A percentile compares a stretch with the other conserved stretches of the same genome.
phyloP scores from a whole-genome alignment of 2,888 invertebrate genomes.

The Cataglyphis cursor region DNA sequence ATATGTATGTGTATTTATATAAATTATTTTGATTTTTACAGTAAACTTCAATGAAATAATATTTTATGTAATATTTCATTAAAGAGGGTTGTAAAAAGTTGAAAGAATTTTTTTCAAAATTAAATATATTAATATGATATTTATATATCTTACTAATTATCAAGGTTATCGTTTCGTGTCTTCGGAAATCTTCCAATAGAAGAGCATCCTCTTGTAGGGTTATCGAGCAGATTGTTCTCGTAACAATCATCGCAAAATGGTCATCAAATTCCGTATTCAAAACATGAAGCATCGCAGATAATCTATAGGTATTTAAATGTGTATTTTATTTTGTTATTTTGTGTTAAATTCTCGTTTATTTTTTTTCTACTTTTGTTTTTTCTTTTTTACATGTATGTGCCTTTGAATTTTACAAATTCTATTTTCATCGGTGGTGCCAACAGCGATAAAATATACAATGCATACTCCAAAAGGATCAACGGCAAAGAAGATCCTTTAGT shows the following conservation, averaged over 20 bases:
- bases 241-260: slow-evolving; percentile 63
- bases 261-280: slow-evolving; percentile 70
- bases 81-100: not conserved
- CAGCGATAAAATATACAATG: slow-evolving; percentile 75
- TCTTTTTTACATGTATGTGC: slow-evolving; percentile 77
- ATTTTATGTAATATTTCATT: slow-evolving; percentile 5
- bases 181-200: slow-evolving; percentile 70
- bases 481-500: not conserved
- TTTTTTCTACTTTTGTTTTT: not conserved
- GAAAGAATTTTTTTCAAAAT: not conserved
- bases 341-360: not conserved
- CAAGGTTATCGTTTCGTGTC: slow-evolving; percentile 62
- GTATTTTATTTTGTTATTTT: not conserved
- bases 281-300: slow-evolving; percentile 76
- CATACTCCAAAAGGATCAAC: slow-evolving; percentile 73
- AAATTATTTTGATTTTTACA: not conserved
- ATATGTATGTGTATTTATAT: not conserved
- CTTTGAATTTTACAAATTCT: slow-evolving; percentile 79
- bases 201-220: slow-evolving; percentile 55
- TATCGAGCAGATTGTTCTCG: slow-evolving; percentile 77
- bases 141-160: slow-evolving; percentile 72
- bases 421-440: slow-evolving; percentile 78
- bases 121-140: not conserved
- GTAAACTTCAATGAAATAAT: not conserved
- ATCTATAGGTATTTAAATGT: slow-evolving; percentile 66